A percentile compares a stretch with the other conserved stretches of the same genome.
phyloP scores from a whole-genome alignment of 2,888 invertebrate genomes.

The Perizoma flavofasciatum region DNA sequence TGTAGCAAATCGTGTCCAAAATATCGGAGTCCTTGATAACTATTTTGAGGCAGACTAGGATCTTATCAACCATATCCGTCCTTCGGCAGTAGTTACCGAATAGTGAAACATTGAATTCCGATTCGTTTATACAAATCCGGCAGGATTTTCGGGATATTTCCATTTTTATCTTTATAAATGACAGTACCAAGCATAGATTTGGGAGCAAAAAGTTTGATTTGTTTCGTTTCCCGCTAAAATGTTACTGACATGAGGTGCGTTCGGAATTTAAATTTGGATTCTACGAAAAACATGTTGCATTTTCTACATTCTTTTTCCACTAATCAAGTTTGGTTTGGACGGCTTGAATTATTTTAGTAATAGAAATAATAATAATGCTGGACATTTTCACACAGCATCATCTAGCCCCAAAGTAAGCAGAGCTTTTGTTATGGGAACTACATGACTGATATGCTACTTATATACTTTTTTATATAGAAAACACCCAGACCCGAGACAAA shows the following conservation, averaged over 20 bases:
- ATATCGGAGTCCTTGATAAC: constrained; percentile 64
- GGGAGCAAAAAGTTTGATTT: not conserved
- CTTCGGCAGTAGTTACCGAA: constrained; percentile 62
- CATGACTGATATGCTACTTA: no score
- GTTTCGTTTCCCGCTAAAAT: constrained; percentile 42
- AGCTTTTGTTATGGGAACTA: no score
- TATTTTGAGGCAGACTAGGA: constrained; percentile 65
- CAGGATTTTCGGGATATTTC: constrained; percentile 64
- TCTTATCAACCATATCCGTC: constrained; percentile 66
- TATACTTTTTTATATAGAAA: no score
- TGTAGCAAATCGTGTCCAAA: constrained; percentile 68
- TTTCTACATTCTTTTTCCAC: constrained; percentile 58
- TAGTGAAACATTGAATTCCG: constrained; percentile 69
- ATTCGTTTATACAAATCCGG: constrained; percentile 66
- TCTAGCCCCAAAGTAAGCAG: no score
- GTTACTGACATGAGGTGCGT: constrained; percentile 12
- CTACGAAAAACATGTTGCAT: constrained; percentile 27
- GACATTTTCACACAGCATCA: no score
- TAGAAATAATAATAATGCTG: no score
- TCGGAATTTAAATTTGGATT: constrained; percentile 36
- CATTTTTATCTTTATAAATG: constrained; percentile 49
- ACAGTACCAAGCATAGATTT: constrained; percentile 11
- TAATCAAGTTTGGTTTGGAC: constrained; percentile 66
- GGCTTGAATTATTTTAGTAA: constrained; percentile 63
- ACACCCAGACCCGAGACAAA: no score